Conservation (phyloP, 2,888 invertebrate species). For the Lochmaea capreae region DNA sequence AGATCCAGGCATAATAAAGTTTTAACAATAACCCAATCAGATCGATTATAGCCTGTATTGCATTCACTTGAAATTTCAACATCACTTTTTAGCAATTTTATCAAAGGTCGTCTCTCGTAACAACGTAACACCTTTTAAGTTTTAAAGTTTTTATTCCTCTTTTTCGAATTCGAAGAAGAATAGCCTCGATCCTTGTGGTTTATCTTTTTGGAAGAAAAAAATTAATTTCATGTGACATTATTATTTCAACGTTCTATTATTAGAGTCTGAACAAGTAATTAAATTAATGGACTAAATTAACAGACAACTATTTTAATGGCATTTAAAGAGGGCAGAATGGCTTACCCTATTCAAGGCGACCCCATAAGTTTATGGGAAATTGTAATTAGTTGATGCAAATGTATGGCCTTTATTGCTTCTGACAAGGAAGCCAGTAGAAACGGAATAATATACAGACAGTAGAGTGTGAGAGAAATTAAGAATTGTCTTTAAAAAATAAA, state of each 20-base stretch:
- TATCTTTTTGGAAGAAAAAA: neutral
- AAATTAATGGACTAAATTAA: slow-evolving; percentile 43
- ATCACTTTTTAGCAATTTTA: neutral
- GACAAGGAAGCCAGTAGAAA: slow-evolving; percentile 23
- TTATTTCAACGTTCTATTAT: neutral
- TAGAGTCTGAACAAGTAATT: slow-evolving; percentile 33
- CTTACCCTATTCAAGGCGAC: slow-evolving; percentile 41
- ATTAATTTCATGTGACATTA: neutral
- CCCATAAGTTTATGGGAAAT: slow-evolving; percentile 40
- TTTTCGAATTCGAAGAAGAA: neutral
- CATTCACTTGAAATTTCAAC: neutral
- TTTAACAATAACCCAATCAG: neutral
- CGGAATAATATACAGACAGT: slow-evolving; percentile 4
- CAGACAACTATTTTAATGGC: slow-evolving; percentile 41
- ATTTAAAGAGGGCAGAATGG: slow-evolving; percentile 39
- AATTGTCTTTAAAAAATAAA: slow-evolving; percentile 10
- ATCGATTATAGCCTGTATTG: neutral
- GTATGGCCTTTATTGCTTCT: slow-evolving; percentile 25
- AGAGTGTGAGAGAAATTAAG: slow-evolving; percentile 15
- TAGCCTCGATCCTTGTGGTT: neutral
- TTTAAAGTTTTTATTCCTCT: neutral
- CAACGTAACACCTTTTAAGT: neutral
- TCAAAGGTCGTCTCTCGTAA: neutral
- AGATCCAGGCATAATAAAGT: neutral
- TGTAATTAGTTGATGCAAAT: slow-evolving; percentile 40